These are phyloP conservation scores for Motacilla alba DNA, from an alignment of 2,113 vertebrate species.

Conservation along the genomic window DNA sequence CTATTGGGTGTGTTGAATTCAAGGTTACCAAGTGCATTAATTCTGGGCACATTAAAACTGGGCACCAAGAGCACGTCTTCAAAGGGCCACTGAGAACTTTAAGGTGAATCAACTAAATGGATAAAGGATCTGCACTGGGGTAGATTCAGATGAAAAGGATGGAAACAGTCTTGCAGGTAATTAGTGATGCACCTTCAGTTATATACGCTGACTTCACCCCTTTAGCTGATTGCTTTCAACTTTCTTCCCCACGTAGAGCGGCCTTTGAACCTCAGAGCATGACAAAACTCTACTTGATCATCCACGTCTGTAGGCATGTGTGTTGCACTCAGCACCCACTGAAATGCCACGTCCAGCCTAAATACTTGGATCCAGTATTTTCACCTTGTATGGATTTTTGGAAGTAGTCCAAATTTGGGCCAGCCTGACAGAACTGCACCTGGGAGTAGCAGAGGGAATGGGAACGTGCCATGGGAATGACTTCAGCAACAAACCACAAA, in stretches of 20 bases:
- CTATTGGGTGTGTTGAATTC: neutral
- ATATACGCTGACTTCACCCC: neutral
- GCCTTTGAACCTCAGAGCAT: conserved; percentile 9
- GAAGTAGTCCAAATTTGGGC: neutral
- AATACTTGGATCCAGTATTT: neutral
- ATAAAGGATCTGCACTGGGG: neutral
- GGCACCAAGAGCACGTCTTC: neutral
- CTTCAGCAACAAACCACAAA: neutral
- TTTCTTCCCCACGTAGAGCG: neutral
- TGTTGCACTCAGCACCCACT: neutral
- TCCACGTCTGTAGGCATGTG: fast-evolving
- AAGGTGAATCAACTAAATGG: neutral
- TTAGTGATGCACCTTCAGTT: neutral
- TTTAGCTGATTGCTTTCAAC: neutral
- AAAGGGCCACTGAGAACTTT: conserved; percentile 3
- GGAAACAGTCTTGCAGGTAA: neutral
- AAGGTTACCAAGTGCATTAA: neutral
- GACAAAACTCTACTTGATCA: neutral
- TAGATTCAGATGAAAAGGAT: neutral
- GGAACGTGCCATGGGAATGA: neutral
- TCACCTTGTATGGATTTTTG: neutral
- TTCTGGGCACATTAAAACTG: neutral
- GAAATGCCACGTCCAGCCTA: neutral
- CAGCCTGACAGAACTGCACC: neutral
- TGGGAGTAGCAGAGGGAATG: neutral